A percentile compares a stretch with the other conserved stretches of the same genome.
Conservation (phyloP, 2,113 vertebrate species). For the Podarcis raffonei region DNA sequence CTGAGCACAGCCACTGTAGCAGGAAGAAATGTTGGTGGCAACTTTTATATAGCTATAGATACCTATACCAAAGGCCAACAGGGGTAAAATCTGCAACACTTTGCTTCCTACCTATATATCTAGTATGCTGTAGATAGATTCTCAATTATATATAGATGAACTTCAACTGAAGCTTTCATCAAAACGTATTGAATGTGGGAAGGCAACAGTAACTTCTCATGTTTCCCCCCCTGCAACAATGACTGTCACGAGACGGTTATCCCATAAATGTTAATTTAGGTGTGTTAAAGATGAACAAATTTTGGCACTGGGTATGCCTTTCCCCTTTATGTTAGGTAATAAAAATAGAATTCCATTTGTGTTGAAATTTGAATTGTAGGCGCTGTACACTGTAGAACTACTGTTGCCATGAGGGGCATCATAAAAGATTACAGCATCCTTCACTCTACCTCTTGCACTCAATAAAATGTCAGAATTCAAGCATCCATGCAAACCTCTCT, state of each 20-base stretch:
- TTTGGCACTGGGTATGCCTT: neutral
- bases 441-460: neutral
- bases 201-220: neutral
- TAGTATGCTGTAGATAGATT: neutral
- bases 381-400: neutral
- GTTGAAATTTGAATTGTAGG: neutral
- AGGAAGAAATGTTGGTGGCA: neutral
- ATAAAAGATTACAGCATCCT: neutral
- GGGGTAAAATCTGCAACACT: neutral
- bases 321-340: neutral
- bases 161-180: neutral
- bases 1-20: neutral
- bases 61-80: neutral
- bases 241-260: neutral
- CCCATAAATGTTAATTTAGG: neutral
- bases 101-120: neutral
- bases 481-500: constrained; percentile 13
- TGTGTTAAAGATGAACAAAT: constrained; percentile 1
- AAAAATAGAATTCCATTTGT: neutral
- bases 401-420: neutral
- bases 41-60: neutral
- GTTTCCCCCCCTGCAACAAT: neutral
- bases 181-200: neutral
- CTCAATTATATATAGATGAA: neutral
- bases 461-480: constrained; percentile 16